A percentile compares a stretch with the other conserved stretches of the same genome.
phyloP scores from a whole-genome alignment of 2,888 invertebrate genomes.

The Pachydiplax longipennis region DNA sequence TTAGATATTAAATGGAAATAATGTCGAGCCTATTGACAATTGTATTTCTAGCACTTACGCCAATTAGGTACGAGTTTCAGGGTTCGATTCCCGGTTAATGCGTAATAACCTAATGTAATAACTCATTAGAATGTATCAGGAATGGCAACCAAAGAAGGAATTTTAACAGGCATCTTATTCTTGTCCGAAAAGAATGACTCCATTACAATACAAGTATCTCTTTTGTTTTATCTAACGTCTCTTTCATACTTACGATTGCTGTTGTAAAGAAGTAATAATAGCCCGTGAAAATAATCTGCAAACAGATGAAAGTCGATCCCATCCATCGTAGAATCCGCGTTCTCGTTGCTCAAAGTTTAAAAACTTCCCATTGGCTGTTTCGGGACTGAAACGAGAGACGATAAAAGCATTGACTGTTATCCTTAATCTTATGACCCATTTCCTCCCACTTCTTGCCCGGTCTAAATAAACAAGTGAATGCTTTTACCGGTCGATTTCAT shows the following conservation, averaged over 20 bases:
- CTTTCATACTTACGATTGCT: not conserved
- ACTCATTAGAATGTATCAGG: too few relatives aligned
- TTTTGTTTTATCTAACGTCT: not conserved
- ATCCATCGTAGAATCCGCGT: not conserved
- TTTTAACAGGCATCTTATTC: not conserved
- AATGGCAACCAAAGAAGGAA: not conserved
- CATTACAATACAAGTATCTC: not conserved
- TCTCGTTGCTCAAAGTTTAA: not conserved
- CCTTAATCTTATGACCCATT: conserved; percentile 24
- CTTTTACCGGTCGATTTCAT: conserved; percentile 23
- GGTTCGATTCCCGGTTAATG: too few relatives aligned
- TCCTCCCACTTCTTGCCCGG: not conserved
- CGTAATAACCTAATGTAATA: too few relatives aligned
- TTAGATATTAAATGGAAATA: too few relatives aligned
- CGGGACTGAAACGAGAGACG: not conserved
- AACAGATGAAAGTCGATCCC: not conserved
- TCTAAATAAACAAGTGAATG: conserved; percentile 14
- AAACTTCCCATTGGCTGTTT: not conserved
- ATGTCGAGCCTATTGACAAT: too few relatives aligned
- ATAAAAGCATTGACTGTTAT: conserved; percentile 12
- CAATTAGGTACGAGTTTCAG: too few relatives aligned
- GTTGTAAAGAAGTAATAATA: not conserved
- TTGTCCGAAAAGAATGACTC: not conserved
- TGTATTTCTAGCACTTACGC: too few relatives aligned
- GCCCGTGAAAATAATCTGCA: not conserved